Base-by-base conservation (phyloP, 2,113 vertebrate species). In the Gymnocephalus cernua region DNA sequence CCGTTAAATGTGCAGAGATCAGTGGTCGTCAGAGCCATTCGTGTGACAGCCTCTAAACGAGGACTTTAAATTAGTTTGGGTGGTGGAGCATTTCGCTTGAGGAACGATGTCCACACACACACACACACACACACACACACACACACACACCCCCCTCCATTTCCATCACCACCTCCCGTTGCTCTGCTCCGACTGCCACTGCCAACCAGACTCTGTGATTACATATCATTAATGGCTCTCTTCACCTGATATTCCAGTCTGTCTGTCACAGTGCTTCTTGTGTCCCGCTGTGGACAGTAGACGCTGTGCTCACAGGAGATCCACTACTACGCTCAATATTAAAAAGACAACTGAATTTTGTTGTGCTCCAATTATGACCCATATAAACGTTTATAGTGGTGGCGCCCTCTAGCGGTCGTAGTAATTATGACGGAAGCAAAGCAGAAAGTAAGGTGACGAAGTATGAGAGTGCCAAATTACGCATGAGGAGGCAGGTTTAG, bases 1-100 rank as follows among this genome's bases (percentile, higher is more conserved):
- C 81, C 58, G 84, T 74, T 93, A 90, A 93, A 92, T 88, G 91
- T 80, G 88, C 86, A 89, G 82, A 91, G 91, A 94, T 92, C 93
- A 92, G 90, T 84, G 89, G 91, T 90, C 85, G 89, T 93, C 91
- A 89, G 83, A 86, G 88, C 84, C 80, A 45, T 76, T 82, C 77
- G 66, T 83, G 92, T 94, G 93, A 93, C 92, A 94, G 90, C 86
- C 81, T 90, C 84, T 88, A 93, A 93, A 94, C 86, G 86, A 94
- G 86, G 88, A 92, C 91, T 94, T 94, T 93, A 94, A 94, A 94
- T 94, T 88, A 93, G 92, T 93, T 94, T 82, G 90, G 93, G 80
- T 93, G 93, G 90, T 78, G 90, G 75, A 92, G 92, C 94, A 90
- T 93, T 94, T 91, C 77, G 70, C 77, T 72, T 63, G 70, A 84